phyloP scores from a whole-genome alignment of 2,888 invertebrate genomes.

The Drosophila flavopinicola region DNA sequence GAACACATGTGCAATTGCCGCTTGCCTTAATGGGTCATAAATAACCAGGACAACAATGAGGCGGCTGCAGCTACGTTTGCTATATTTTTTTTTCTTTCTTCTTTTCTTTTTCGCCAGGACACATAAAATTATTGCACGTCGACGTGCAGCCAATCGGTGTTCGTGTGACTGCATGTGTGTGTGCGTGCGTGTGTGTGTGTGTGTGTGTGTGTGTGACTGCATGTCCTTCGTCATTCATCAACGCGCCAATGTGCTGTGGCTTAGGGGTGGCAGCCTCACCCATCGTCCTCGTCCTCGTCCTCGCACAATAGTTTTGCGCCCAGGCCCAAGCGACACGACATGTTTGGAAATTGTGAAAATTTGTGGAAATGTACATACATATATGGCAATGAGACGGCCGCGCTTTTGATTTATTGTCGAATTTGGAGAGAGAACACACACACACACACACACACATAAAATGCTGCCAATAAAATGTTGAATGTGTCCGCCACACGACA shows the following conservation, averaged over 20 bases:
- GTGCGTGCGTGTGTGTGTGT: conserved; percentile 3
- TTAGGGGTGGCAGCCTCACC: conserved; percentile 77
- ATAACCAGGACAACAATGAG: conserved; percentile 80
- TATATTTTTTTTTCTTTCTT: conserved; percentile 13
- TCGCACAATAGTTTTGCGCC: conserved; percentile 43
- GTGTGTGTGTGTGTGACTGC: conserved; percentile 42
- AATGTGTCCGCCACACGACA: conserved; percentile 24
- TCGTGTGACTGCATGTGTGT: conserved; percentile 44
- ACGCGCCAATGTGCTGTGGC: conserved; percentile 66
- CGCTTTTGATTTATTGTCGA: conserved; percentile 80
- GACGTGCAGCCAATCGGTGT: conserved; percentile 75
- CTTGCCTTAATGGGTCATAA: conserved; percentile 81
- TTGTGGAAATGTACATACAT: conserved; percentile 52
- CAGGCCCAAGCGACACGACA: conserved; percentile 25
- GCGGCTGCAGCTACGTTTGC: conserved; percentile 66
- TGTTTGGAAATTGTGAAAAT: conserved; percentile 47
- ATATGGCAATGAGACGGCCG: conserved; percentile 60
- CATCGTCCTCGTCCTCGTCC: conserved; percentile 39
- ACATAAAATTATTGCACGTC: conserved; percentile 75
- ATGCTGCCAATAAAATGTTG: conserved; percentile 75
- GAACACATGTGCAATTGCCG: conserved; percentile 80
- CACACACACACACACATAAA: conserved; percentile 74
- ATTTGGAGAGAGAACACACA: conserved; percentile 69
- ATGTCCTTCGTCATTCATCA: conserved; percentile 78
- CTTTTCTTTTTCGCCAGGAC: conserved; percentile 43